phyloP scores from a whole-genome alignment of 2,113 vertebrate genomes.

The Leptobrachium ailaonicum region DNA sequence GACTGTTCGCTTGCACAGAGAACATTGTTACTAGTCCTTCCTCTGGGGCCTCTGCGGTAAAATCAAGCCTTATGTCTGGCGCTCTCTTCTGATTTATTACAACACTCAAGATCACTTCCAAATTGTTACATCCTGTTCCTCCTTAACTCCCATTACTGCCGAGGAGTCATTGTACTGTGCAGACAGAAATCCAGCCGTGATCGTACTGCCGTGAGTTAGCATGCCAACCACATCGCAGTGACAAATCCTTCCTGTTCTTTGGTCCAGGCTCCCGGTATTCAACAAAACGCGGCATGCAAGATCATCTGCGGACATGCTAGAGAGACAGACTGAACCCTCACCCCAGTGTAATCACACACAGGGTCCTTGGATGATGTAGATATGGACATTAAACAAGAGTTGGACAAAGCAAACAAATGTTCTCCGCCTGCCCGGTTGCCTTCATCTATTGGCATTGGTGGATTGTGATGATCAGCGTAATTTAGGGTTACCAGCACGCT shows the following conservation, averaged over 20 bases:
- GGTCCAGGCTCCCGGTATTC: background rate
- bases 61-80: constrained; percentile 28
- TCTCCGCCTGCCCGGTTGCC: no score
- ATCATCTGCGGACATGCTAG: background rate
- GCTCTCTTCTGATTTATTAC: constrained; percentile 40
- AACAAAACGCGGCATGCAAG: background rate
- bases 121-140: constrained; percentile 21
- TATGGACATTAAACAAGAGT: no score
- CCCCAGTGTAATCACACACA: no score
- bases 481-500: no score
- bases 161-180: background rate
- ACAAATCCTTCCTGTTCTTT: background rate
- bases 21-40: constrained; percentile 33
- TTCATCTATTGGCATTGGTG: no score
- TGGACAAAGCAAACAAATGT: no score
- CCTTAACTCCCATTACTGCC: background rate
- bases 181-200: background rate
- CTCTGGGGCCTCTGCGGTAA: constrained; percentile 32
- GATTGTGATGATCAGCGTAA: no score
- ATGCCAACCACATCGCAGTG: background rate
- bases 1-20: background rate
- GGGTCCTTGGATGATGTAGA: no score
- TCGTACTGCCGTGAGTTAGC: background rate
- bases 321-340: no score
- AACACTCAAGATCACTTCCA: constrained; percentile 20